These are phyloP conservation scores for Dendrolimus punctatus DNA, from an alignment of 1,140 invertebrate genomes.

Conservation along the genomic window DNA sequence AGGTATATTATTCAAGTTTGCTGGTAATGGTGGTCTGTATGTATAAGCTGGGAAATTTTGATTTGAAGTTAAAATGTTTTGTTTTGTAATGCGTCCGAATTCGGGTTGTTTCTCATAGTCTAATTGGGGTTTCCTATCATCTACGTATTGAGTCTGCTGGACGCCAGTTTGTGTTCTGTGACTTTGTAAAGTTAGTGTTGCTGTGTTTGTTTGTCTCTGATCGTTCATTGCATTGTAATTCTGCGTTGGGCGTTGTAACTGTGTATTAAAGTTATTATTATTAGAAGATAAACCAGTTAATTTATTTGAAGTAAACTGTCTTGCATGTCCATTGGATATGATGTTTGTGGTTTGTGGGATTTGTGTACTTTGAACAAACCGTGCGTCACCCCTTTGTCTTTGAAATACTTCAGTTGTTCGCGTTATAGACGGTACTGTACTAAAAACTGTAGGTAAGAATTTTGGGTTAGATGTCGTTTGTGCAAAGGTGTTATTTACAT, in stretches of 20 bases:
- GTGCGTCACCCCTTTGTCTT: conserved; percentile 23
- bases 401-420: conserved; percentile 31
- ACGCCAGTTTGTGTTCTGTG: conserved; percentile 11
- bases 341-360: conserved; percentile 15
- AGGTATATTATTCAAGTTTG: conserved; percentile 13
- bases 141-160: conserved; percentile 19
- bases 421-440: conserved; percentile 14
- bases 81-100: conserved; percentile 4
- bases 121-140: conserved; percentile 13
- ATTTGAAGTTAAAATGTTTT: neutral
- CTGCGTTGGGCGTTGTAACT: conserved; percentile 16
- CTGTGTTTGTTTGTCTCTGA: conserved; percentile 14
- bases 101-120: conserved; percentile 20
- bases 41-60: neutral
- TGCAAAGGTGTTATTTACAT: no score
- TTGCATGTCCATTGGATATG: conserved; percentile 23
- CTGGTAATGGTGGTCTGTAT: conserved; percentile 4
- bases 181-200: no score
- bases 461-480: conserved; percentile 14
- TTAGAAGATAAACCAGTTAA: conserved; percentile 4
- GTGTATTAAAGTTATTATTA: conserved; percentile 15
- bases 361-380: conserved; percentile 13
- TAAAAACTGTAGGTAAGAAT: conserved; percentile 17
- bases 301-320: conserved; percentile 15
- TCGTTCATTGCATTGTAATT: conserved; percentile 7